These are phyloP conservation scores for Trichonephila clavipes DNA, from an alignment of 1,140 invertebrate genomes.

Conservation along the genomic window DNA sequence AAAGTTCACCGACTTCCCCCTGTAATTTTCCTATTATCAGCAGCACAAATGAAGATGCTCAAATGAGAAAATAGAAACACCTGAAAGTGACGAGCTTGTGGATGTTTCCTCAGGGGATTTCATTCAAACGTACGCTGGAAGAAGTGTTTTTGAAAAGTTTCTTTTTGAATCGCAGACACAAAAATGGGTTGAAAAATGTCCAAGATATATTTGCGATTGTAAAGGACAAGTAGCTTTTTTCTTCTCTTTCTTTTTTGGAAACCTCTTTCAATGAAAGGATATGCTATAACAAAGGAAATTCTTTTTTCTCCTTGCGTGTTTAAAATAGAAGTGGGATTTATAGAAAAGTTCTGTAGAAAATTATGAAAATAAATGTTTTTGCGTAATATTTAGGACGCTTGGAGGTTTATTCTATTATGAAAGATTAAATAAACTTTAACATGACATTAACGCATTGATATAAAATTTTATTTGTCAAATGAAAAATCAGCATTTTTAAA, in stretches of 20 bases:
- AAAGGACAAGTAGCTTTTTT: not conserved
- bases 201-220: not conserved
- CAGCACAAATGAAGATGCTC: not conserved
- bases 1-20: no score
- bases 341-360: no score
- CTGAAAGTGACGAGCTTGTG: constrained; percentile 27
- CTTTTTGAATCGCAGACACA: not conserved
- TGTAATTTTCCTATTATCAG: not conserved
- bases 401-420: no score
- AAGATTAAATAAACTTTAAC: no score
- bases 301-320: not conserved
- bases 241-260: not conserved
- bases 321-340: no score
- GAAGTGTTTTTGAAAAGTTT: constrained; percentile 13
- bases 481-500: no score
- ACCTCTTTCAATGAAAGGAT: not conserved
- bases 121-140: not conserved
- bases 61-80: not conserved
- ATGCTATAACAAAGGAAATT: not conserved
- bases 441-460: no score
- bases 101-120: not conserved
- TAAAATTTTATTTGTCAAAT: no score
- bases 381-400: no score
- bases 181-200: constrained; percentile 13
- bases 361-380: no score